Conservation (phyloP, 2,888 invertebrate species). For the Clusia tigrina region DNA sequence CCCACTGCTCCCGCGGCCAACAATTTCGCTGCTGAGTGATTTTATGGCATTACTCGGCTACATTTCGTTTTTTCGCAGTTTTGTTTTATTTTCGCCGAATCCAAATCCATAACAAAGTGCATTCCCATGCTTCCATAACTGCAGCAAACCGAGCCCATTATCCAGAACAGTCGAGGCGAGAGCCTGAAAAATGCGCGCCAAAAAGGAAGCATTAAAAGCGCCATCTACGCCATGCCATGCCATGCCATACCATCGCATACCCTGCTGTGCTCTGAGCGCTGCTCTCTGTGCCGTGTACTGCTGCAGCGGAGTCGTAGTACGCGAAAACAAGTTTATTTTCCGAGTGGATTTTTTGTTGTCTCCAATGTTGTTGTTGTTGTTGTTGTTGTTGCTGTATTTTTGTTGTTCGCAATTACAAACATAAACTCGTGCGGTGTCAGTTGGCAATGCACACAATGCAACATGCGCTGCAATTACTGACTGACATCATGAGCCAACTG, state of each 20-base stretch:
- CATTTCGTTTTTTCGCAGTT: neutral
- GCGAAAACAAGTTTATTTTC: conserved; percentile 24
- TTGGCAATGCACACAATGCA: conserved; percentile 5
- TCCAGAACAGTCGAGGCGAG: neutral
- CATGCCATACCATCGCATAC: neutral
- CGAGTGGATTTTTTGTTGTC: neutral
- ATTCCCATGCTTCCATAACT: conserved; percentile 17
- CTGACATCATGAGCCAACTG: conserved; percentile 6
- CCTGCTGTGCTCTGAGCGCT: neutral
- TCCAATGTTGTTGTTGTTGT: neutral
- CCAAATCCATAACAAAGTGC: conserved; percentile 24
- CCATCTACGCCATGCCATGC: conserved; percentile 27
- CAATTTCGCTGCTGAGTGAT: neutral
- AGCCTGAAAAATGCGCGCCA: conserved; percentile 39
- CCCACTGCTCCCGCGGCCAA: neutral
- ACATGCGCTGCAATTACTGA: neutral
- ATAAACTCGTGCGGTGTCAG: neutral
- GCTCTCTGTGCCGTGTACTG: neutral
- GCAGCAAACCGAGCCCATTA: conserved; percentile 12
- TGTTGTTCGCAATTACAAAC: conserved; percentile 6
- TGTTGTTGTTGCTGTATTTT: neutral
- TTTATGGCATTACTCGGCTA: neutral
- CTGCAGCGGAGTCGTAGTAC: conserved; percentile 13
- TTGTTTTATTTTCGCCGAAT: neutral
- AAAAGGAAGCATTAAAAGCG: conserved; percentile 45